A percentile compares a stretch with the other conserved stretches of the same genome.
phyloP scores from a whole-genome alignment of 2,797 vertebrate genomes.

The Propithecus perrieri region DNA sequence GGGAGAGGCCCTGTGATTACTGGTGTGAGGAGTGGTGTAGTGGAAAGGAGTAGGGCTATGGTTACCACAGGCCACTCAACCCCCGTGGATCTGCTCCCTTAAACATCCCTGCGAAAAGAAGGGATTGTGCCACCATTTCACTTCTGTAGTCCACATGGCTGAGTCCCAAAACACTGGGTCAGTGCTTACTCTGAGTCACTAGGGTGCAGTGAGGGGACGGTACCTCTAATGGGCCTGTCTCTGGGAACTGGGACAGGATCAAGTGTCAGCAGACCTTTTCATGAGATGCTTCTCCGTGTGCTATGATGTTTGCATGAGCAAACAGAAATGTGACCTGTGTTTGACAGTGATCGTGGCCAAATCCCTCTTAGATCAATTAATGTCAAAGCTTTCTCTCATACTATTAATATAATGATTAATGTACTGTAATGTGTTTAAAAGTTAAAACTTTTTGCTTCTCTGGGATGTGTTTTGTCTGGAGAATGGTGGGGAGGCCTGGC shows the following conservation, averaged over 20 bases:
- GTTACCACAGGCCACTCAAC: neutral
- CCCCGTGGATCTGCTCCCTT: neutral
- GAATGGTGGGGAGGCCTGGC: too few species aligned
- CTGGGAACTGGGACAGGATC: neutral
- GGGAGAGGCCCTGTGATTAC: neutral
- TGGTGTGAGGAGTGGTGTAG: neutral
- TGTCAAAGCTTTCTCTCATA: neutral
- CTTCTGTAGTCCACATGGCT: neutral
- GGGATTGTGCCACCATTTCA: neutral
- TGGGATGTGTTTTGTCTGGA: neutral
- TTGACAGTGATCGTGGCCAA: neutral
- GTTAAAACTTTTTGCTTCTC: neutral
- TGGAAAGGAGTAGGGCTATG: neutral
- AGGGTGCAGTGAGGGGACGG: rapidly evolving
- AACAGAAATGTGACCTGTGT: neutral
- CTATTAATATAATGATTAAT: neutral
- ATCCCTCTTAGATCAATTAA: neutral
- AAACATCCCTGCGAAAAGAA: neutral
- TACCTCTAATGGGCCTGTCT: neutral
- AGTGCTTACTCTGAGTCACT: neutral
- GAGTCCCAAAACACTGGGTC: neutral
- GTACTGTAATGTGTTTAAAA: neutral
- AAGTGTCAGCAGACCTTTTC: neutral
- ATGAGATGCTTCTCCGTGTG: neutral
- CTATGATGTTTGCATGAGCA: neutral